Percentiles rank a stretch among this genome's conserved stretches.
These are phyloP conservation scores for Halichoeres trimaculatus DNA, from an alignment of 2,113 vertebrate species.

Conservation along the genomic window DNA sequence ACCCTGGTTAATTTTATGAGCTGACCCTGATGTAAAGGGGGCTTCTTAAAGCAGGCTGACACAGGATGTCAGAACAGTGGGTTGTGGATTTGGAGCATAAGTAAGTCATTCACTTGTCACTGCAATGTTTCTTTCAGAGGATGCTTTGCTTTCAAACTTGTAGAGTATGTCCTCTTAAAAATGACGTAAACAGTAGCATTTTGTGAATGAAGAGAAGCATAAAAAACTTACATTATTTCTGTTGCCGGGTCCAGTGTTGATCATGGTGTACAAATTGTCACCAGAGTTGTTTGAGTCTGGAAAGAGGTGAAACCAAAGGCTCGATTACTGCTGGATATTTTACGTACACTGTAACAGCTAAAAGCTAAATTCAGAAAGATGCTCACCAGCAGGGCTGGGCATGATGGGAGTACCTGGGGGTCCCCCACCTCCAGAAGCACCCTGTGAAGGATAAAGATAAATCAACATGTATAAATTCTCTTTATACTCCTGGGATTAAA, in stretches of 20 bases:
- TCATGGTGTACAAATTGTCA: conserved; percentile 99
- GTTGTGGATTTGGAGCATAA: not conserved
- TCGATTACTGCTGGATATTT: not conserved
- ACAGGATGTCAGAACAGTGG: not conserved
- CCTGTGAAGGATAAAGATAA: conserved; percentile 79
- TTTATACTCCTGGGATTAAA: not conserved
- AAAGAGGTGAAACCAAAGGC: conserved; percentile 19
- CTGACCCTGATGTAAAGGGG: not conserved
- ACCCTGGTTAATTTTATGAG: not conserved
- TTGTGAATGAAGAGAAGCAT: not conserved
- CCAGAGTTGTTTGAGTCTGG: conserved; percentile 99
- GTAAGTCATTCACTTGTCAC: no score
- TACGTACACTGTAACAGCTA: not conserved
- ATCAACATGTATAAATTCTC: conserved; percentile 3
- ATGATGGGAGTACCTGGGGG: conserved; percentile 99
- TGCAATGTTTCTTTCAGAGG: not conserved
- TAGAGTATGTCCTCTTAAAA: not conserved
- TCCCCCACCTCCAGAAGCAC: conserved; percentile 94
- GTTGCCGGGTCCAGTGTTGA: conserved; percentile 97
- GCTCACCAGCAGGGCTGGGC: conserved; percentile 96
- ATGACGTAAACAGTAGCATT: no score
- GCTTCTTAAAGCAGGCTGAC: not conserved
- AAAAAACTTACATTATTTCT: conserved; percentile 92
- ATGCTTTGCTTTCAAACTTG: not conserved
- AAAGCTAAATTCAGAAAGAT: not conserved